These are phyloP conservation scores for Peromyscus nudipes DNA, from an alignment of 2,797 vertebrate genomes.

Conservation along the genomic window DNA sequence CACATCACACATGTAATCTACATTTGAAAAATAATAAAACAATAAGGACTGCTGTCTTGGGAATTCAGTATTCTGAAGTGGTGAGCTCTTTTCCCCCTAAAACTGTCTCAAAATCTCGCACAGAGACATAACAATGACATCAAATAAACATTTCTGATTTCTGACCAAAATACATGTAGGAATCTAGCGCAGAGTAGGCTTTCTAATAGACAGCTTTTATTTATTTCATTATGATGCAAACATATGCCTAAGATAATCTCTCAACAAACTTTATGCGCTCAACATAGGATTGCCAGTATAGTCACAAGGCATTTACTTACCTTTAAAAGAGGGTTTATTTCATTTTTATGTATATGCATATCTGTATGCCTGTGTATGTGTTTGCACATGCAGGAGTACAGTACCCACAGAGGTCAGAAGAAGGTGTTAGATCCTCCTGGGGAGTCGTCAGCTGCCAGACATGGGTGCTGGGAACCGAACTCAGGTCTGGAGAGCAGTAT, in stretches of 20 bases:
- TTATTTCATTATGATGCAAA: not conserved
- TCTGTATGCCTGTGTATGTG: not conserved
- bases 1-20: not conserved
- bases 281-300: not conserved
- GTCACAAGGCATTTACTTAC: not conserved
- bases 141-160: not conserved
- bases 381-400: not conserved
- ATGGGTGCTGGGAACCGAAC: not conserved
- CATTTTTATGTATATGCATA: not conserved
- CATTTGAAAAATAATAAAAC: constrained; percentile 1
- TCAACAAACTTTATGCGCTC: not conserved
- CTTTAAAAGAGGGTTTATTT: not conserved
- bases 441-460: not conserved
- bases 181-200: not conserved
- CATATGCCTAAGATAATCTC: not conserved
- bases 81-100: not conserved
- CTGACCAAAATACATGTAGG: not conserved
- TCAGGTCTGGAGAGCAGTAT: not conserved
- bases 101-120: not conserved
- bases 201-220: not conserved
- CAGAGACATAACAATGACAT: not conserved
- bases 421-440: not conserved
- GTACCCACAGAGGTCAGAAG: not conserved
- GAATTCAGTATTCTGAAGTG: not conserved
- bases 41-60: not conserved